These are phyloP conservation scores for Drosophila pachea DNA, from an alignment of 1,140 invertebrate genomes.

Conservation along the genomic window DNA sequence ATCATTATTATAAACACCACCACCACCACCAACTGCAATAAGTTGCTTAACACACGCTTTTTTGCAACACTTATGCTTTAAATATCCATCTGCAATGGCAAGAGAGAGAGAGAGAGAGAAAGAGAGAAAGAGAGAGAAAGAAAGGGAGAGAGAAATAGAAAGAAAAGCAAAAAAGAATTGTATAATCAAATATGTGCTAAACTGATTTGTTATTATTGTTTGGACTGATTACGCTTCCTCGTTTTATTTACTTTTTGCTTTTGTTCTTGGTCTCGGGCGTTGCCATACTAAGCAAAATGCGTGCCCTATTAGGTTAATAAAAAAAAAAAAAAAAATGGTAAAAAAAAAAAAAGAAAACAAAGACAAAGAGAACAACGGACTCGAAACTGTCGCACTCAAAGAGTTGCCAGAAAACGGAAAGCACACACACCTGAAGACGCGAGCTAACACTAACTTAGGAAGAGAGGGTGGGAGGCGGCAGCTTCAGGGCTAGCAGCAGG, in stretches of 20 bases:
- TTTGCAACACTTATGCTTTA: conserved; percentile 60
- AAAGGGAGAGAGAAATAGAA: conserved; percentile 47
- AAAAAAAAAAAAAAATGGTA: too few species aligned
- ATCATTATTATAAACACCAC: conserved; percentile 23
- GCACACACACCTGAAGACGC: conserved; percentile 13
- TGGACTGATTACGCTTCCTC: conserved; percentile 3
- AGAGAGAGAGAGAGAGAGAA: conserved; percentile 42
- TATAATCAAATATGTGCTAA: conserved; percentile 43
- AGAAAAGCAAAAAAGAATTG: conserved; percentile 47
- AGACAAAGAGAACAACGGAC: background rate
- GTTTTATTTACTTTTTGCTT: conserved; percentile 4
- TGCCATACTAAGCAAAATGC: background rate
- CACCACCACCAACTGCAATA: conserved; percentile 29
- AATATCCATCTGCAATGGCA: conserved; percentile 64
- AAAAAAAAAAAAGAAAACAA: too few species aligned
- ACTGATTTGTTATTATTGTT: conserved; percentile 8
- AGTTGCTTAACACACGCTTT: conserved; percentile 41
- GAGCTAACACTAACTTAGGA: conserved; percentile 6
- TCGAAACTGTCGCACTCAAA: background rate
- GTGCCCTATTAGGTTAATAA: too few species aligned
- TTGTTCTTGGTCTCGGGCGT: background rate
- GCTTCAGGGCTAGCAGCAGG: conserved; percentile 29
- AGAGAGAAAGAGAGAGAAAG: conserved; percentile 28
- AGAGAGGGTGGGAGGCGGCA: background rate
- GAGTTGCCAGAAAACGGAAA: conserved; percentile 1